These are phyloP conservation scores for Lucilia sericata DNA, from an alignment of 1,140 invertebrate genomes.

Conservation along the genomic window DNA sequence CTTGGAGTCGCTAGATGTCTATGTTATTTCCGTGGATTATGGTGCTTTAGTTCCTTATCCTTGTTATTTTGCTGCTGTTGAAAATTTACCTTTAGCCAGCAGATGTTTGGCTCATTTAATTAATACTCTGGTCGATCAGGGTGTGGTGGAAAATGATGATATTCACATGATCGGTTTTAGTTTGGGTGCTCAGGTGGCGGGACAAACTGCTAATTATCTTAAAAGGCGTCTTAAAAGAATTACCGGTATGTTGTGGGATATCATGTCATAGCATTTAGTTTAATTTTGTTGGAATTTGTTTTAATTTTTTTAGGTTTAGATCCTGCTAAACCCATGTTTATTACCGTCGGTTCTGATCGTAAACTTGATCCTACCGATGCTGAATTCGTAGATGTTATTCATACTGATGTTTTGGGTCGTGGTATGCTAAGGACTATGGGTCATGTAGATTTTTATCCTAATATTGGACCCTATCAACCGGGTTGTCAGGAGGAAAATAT, in stretches of 20 bases:
- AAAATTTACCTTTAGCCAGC: constrained; percentile 71
- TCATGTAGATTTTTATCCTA: constrained; percentile 76
- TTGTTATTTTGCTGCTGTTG: constrained; percentile 72
- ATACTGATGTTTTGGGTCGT: constrained; percentile 74
- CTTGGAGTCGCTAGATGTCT: constrained; percentile 70
- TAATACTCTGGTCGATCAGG: constrained; percentile 71
- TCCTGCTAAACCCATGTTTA: constrained; percentile 73
- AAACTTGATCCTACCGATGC: constrained; percentile 75
- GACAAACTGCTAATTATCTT: constrained; percentile 78
- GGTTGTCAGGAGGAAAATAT: constrained; percentile 73
- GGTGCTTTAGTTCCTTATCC: constrained; percentile 70
- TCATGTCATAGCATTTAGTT: not conserved
- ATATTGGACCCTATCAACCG: constrained; percentile 74
- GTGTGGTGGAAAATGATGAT: constrained; percentile 71
- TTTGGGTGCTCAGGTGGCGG: constrained; percentile 88
- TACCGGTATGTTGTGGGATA: constrained; percentile 66
- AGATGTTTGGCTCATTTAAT: constrained; percentile 74
- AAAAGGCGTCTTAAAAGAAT: constrained; percentile 69
- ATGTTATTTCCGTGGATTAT: constrained; percentile 75
- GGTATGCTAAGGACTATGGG: constrained; percentile 69
- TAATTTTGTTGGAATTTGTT: not conserved
- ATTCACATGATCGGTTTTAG: constrained; percentile 93
- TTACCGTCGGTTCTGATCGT: constrained; percentile 62
- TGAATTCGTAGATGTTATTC: constrained; percentile 71
- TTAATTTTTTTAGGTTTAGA: constrained; percentile 69